Evolutionary conservation across 2,888 invertebrate genomes (phyloP).

Genomic region (Spialia ferax): DNA sequence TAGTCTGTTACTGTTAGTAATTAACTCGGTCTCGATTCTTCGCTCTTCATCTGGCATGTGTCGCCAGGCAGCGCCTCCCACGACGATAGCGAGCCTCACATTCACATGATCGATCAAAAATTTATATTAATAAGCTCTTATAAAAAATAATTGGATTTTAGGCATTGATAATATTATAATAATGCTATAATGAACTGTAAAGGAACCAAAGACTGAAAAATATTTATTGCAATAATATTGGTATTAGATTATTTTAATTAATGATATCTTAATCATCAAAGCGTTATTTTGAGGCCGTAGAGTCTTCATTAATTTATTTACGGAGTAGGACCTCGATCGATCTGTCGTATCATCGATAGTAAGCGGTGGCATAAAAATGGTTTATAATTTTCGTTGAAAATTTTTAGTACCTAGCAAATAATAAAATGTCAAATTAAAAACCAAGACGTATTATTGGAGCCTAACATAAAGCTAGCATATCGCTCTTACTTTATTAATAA

Average conservation of each 20-base stretch:
- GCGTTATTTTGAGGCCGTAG: slow-evolving; percentile 29
- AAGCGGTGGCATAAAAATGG: not conserved
- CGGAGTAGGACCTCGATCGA: slow-evolving; percentile 25
- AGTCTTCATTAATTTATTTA: slow-evolving; percentile 15
- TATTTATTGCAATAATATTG: slow-evolving; percentile 76
- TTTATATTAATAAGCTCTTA: slow-evolving; percentile 53
- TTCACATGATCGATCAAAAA: slow-evolving; percentile 59
- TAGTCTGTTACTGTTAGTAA: slow-evolving; percentile 57
- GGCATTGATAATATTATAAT: slow-evolving; percentile 63
- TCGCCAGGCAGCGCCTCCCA: slow-evolving; percentile 49
- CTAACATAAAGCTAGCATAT: not conserved
- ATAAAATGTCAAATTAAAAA: not conserved
- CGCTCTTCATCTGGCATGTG: slow-evolving; percentile 63
- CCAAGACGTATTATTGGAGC: not conserved
- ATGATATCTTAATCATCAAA: slow-evolving; percentile 43
- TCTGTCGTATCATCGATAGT: slow-evolving; percentile 9
- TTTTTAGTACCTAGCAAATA: not conserved
- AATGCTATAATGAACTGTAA: slow-evolving; percentile 70
- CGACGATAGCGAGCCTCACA: slow-evolving; percentile 44
- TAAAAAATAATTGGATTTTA: slow-evolving; percentile 55
- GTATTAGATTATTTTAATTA: slow-evolving; percentile 70
- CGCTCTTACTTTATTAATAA: slow-evolving; percentile 5
- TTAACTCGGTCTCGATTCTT: slow-evolving; percentile 29
- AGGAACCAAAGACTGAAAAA: slow-evolving; percentile 81
- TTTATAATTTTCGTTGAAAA: not conserved